Conservation (phyloP, 2,888 invertebrate species). For the Nymphalis c-album region DNA sequence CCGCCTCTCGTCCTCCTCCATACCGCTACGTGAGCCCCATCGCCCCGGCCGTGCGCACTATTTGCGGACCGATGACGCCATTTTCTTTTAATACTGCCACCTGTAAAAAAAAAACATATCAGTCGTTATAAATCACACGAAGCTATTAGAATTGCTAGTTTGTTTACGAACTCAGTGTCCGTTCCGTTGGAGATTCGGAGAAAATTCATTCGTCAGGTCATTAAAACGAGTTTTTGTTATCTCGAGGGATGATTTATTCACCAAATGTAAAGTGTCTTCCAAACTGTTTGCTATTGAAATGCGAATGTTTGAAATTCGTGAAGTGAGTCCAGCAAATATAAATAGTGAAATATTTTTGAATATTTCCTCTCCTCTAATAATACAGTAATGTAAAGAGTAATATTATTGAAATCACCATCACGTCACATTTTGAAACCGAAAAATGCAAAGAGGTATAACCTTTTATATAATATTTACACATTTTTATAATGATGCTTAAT, state of each 20-base stretch:
- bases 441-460: too few relatives aligned
- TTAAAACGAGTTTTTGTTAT: conserved; percentile 27
- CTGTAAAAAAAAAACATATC: conserved; percentile 52
- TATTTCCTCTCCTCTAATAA: too few relatives aligned
- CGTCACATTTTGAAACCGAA: too few relatives aligned
- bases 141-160: conserved; percentile 19
- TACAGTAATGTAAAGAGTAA: too few relatives aligned
- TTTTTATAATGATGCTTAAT: too few relatives aligned
- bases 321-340: conserved; percentile 1
- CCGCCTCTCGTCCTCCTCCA: conserved; percentile 79
- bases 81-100: conserved; percentile 67
- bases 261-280: conserved; percentile 27
- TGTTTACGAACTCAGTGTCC: conserved; percentile 36
- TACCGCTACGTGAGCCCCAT: conserved; percentile 64
- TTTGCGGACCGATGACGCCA: conserved; percentile 65
- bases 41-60: conserved; percentile 64
- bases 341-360: neutral
- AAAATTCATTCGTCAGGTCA: conserved; percentile 19
- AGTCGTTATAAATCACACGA: conserved; percentile 33
- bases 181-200: conserved; percentile 26
- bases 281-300: conserved; percentile 18
- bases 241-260: conserved; percentile 27
- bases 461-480: too few relatives aligned
- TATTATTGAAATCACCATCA: too few relatives aligned
- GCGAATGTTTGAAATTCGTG: conserved; percentile 2